Conservation (phyloP, 2,797 vertebrate species). For the Sylvilagus floridanus region DNA sequence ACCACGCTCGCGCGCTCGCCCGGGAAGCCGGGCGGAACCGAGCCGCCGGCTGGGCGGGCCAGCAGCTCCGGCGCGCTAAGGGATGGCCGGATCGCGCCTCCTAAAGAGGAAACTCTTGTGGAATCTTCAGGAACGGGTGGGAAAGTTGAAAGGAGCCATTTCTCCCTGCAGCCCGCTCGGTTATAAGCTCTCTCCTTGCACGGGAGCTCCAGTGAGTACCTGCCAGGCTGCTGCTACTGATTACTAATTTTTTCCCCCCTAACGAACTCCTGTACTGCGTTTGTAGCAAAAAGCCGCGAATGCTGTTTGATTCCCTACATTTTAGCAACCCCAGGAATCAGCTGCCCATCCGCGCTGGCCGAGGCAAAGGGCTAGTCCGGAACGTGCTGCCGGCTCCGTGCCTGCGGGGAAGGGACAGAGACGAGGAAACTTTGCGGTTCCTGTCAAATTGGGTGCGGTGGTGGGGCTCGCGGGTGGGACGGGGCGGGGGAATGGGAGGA, state of each 20-base stretch:
- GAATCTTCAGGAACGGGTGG: conserved; percentile 80
- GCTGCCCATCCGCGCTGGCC: conserved; percentile 66
- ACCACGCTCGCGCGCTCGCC: background rate
- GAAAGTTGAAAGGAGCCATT: conserved; percentile 84
- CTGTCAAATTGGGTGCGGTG: background rate
- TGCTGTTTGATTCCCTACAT: conserved; percentile 67
- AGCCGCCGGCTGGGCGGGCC: conserved; percentile 23
- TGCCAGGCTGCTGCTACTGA: conserved; percentile 34
- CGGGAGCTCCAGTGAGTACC: conserved; percentile 83
- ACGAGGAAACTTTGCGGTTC: conserved; percentile 77
- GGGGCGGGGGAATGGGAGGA: background rate
- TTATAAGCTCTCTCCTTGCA: conserved; percentile 76
- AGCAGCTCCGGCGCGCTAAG: background rate
- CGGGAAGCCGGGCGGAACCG: background rate
- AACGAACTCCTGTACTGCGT: conserved; percentile 63
- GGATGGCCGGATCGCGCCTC: conserved; percentile 60
- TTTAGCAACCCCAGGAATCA: conserved; percentile 72
- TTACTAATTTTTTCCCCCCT: conserved; percentile 46
- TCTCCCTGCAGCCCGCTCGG: conserved; percentile 54
- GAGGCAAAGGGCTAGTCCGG: background rate
- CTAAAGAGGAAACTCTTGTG: conserved; percentile 77
- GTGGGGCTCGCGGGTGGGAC: background rate
- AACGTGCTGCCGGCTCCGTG: background rate
- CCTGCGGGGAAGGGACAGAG: conserved; percentile 25
- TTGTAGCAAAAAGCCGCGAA: conserved; percentile 82